phyloP scores from a whole-genome alignment of 2,113 vertebrate species.

The Neodon shergylaensis region DNA sequence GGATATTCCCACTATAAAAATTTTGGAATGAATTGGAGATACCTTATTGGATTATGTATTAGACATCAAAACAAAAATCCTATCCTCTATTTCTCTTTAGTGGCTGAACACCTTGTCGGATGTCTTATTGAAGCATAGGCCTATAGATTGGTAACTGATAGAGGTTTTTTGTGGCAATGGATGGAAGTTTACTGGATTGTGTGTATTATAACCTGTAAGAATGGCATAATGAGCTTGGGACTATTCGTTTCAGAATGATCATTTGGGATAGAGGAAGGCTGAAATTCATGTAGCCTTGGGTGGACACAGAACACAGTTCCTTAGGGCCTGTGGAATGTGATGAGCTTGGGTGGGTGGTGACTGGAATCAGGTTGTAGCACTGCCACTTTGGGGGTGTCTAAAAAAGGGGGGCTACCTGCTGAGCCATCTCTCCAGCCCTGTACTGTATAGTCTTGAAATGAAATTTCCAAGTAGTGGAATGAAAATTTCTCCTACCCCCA shows the following conservation, averaged over 20 bases:
- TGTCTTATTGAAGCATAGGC: neutral
- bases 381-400: neutral
- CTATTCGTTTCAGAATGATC: neutral
- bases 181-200: neutral
- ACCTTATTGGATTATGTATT: neutral
- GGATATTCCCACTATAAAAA: neutral
- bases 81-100: slow-evolving; percentile 1
- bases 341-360: neutral
- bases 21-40: neutral
- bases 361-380: neutral
- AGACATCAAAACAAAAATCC: neutral
- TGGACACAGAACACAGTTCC: slow-evolving; percentile 9
- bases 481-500: neutral
- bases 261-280: neutral
- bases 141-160: neutral
- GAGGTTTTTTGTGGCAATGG: neutral
- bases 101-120: slow-evolving; percentile 17
- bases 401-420: neutral
- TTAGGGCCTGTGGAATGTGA: neutral
- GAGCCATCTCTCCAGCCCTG: neutral
- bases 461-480: slow-evolving; percentile 16
- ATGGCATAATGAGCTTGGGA: neutral
- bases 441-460: slow-evolving; percentile 28
- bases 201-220: neutral
- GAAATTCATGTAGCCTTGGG: neutral